A percentile compares a stretch with the other conserved stretches of the same genome.
phyloP scores from a whole-genome alignment of 2,797 vertebrate genomes.

The Cebuella pygmaea region DNA sequence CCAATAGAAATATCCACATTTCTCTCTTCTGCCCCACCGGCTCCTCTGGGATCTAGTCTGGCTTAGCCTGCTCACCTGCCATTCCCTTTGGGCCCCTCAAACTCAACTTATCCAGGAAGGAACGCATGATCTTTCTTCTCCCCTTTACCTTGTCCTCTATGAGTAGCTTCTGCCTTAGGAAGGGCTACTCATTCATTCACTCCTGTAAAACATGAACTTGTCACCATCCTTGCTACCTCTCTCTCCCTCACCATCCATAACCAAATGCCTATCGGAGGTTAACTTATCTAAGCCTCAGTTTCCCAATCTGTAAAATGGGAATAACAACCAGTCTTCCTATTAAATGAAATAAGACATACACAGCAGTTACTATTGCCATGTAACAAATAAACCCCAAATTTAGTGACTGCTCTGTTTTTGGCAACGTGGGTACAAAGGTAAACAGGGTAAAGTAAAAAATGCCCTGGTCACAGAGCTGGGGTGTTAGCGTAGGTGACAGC shows the following conservation, averaged over 20 bases:
- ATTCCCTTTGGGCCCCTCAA: neutral
- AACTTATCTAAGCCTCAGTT: neutral
- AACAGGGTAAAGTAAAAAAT: neutral
- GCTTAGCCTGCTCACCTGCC: neutral
- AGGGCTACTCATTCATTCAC: neutral
- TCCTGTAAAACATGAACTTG: neutral
- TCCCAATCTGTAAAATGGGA: neutral
- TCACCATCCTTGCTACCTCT: neutral
- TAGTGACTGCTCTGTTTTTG: neutral
- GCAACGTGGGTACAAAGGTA: neutral
- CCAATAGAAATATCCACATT: neutral
- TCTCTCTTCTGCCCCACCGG: neutral
- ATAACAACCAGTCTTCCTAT: neutral
- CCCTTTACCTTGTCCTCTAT: neutral
- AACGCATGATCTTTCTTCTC: neutral
- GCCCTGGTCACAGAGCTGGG: neutral
- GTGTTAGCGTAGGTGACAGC: neutral
- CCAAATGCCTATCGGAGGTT: neutral
- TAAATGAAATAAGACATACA: too few species aligned
- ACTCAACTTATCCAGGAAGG: neutral
- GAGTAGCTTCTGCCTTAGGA: neutral
- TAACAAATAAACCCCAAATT: neutral
- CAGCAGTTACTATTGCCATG: neutral
- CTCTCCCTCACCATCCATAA: neutral
- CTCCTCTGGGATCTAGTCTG: neutral